Conservation (phyloP, 2,797 vertebrate genomes). For the Anolis apletophallus region DNA sequence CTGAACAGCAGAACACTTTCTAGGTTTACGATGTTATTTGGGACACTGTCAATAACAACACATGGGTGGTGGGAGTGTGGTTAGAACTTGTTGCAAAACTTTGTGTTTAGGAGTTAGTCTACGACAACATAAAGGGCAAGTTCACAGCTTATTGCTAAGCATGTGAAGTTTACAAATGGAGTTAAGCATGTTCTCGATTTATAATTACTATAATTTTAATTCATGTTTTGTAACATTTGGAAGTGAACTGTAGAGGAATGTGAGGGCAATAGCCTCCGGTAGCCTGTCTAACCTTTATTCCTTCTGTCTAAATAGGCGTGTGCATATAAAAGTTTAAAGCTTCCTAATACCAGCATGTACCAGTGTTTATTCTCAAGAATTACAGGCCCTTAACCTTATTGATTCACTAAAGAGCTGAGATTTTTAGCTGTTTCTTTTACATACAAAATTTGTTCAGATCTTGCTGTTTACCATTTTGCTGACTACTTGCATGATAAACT, state of each 20-base stretch:
- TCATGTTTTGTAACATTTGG: not conserved
- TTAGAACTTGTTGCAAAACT: too few relatives aligned
- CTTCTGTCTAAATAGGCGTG: rapidly evolving
- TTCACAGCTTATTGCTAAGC: too few relatives aligned
- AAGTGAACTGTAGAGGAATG: rapidly evolving
- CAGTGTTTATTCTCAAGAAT: not conserved
- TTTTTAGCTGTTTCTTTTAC: not conserved
- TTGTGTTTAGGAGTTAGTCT: not conserved
- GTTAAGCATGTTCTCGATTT: not conserved
- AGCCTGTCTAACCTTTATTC: not conserved
- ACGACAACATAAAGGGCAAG: too few relatives aligned
- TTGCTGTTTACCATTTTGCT: not conserved
- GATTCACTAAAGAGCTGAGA: not conserved
- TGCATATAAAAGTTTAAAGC: not conserved
- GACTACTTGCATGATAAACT: not conserved
- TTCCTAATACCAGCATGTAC: conserved; percentile 27
- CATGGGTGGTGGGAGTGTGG: too few relatives aligned
- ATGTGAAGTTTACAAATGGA: not conserved
- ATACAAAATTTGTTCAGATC: not conserved
- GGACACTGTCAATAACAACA: too few relatives aligned
- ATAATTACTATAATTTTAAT: not conserved
- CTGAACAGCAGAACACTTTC: not conserved
- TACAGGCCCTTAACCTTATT: conserved; percentile 1
- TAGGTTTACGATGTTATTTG: not conserved
- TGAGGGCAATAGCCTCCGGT: rapidly evolving